These are phyloP conservation scores for Barnardius zonarius DNA, from an alignment of 2,113 vertebrate species.

Conservation along the genomic window DNA sequence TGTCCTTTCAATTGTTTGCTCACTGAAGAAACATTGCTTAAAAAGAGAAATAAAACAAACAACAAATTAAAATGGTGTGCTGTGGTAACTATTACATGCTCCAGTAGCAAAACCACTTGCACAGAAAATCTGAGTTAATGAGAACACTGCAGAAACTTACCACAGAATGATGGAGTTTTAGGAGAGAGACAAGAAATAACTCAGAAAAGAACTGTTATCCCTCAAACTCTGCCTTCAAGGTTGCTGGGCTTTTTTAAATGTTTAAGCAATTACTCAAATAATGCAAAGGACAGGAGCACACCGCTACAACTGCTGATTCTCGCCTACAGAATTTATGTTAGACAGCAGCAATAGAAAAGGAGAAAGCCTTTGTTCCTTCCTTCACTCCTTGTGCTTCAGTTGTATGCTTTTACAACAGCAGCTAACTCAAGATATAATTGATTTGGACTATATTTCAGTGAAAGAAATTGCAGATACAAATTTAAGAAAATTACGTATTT, in stretches of 20 bases:
- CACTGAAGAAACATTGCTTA: background rate
- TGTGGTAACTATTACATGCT: background rate
- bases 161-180: background rate
- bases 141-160: background rate
- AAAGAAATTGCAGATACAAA: background rate
- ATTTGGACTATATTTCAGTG: background rate
- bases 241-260: background rate
- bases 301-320: background rate
- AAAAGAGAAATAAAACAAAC: background rate
- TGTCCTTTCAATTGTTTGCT: background rate
- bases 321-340: background rate
- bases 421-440: background rate
- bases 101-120: background rate
- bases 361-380: background rate
- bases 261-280: background rate
- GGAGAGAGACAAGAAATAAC: background rate
- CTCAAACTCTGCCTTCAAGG: background rate
- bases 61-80: background rate
- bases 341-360: background rate
- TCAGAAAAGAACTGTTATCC: background rate
- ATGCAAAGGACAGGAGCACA: background rate
- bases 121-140: constrained; percentile 3
- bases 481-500: background rate
- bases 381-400: background rate
- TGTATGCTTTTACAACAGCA: background rate